Base-by-base conservation (phyloP, 2,888 invertebrate species). In the Sylvicola cinctus region DNA sequence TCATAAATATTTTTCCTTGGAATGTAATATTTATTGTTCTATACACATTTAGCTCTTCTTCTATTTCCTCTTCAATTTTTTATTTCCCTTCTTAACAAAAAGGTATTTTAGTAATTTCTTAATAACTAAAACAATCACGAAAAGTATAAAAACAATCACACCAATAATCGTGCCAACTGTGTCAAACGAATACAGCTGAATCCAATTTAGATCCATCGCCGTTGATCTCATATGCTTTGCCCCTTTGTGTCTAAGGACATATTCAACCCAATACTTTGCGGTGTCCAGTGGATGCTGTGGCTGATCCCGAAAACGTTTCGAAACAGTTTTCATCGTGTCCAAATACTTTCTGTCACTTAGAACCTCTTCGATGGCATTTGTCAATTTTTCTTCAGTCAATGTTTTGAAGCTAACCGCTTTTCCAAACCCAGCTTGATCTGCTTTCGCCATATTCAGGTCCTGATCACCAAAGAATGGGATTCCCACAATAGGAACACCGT, bases 221-320 rank as follows among this genome's bases (percentile, higher is more conserved):
- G 7, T 25, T 25, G 25, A 25, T 25, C 11, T 7, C 25, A 25
- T 25, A 25, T 25, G 25, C 11, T 7, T 7, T 8, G 25, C 25
- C 7, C 25, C 25, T 25, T 25, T 25, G 25, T 25, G 25, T 25
- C 25, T 7, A 7, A 25, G 8, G 8, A 25, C 25, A 25, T 25
- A 25, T 25, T 25, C 25, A 8, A 11, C 11, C 25, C 25, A 25
- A 11, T 25, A 25, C 11, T 7, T 11, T 7, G 11, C 25, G 11
- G 25, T 25, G 8, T 25, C 8, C 11, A 7, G 25, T 25, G 25
- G 25, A 8, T 7, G 7, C 25, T 8, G 7, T 25, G 25, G 25
- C 11, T 25, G 25, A 25, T 25, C 25, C 11, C 25, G 48, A 39
- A 44, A 57, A 5, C 44, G 37, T 10, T 41, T 37, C 0, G 54